These are phyloP conservation scores for Macquaria australasica DNA, from an alignment of 2,113 vertebrate species.

Conservation along the genomic window DNA sequence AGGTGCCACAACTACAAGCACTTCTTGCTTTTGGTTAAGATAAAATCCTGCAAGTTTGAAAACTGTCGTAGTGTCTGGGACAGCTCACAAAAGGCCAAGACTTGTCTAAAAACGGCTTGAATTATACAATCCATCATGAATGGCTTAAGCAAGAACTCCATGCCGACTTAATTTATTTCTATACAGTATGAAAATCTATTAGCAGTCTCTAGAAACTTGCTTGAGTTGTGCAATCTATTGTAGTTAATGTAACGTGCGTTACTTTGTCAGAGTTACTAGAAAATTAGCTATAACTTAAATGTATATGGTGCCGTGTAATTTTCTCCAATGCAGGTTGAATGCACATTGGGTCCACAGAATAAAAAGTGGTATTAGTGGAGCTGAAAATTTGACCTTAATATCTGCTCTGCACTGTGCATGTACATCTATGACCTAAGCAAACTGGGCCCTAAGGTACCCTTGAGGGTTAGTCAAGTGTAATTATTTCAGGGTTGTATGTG, in stretches of 20 bases:
- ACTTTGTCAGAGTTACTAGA: background rate
- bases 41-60: background rate
- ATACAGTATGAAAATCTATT: too few species aligned
- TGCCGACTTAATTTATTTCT: too few species aligned
- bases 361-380: conserved; percentile 47
- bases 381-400: conserved; percentile 69
- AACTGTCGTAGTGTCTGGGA: too few species aligned
- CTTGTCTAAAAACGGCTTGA: too few species aligned
- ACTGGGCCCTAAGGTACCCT: conserved; percentile 9
- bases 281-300: too few species aligned
- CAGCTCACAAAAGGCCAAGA: background rate
- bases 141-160: too few species aligned
- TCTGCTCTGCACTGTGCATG: conserved; percentile 3
- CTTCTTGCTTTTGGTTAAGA: background rate
- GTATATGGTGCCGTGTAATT: background rate
- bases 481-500: conserved; percentile 21
- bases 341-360: background rate
- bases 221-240: background rate
- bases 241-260: background rate
- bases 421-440: conserved; percentile 22
- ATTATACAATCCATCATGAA: too few species aligned
- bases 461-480: conserved; percentile 15
- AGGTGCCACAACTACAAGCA: background rate
- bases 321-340: background rate
- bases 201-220: background rate